phyloP scores from a whole-genome alignment of 2,888 invertebrate species.

The Heteropelma amictum region DNA sequence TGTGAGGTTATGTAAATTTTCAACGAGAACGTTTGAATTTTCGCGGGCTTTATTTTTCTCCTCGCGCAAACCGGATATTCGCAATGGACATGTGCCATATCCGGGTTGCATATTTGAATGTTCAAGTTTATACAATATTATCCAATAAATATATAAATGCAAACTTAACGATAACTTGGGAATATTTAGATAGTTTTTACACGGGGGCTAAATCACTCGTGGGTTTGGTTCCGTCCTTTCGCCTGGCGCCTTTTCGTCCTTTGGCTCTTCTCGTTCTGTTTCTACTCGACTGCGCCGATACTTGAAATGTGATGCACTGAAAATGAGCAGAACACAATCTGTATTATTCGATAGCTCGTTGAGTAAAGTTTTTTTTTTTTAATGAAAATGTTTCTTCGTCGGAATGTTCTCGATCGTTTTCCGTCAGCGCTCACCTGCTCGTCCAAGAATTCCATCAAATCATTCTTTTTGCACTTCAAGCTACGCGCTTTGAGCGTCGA shows the following conservation, averaged over 20 bases:
- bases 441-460: constrained; percentile 79
- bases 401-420: neutral
- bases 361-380: neutral
- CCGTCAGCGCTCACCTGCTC: constrained; percentile 74
- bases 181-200: no score
- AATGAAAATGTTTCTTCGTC: neutral
- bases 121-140: no score
- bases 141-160: no score
- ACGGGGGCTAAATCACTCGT: neutral
- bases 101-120: no score
- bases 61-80: no score
- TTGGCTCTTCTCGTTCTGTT: constrained; percentile 1
- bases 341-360: neutral
- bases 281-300: constrained; percentile 17
- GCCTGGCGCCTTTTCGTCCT: constrained; percentile 12
- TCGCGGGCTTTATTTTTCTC: no score
- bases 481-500: constrained; percentile 75
- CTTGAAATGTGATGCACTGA: constrained; percentile 66
- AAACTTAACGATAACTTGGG: no score
- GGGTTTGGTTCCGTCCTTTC: constrained; percentile 12
- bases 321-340: constrained; percentile 11
- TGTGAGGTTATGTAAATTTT: no score
- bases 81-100: no score
- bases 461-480: constrained; percentile 76
- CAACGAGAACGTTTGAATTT: no score